Evolutionary conservation across 2,888 invertebrate species (phyloP).

Genomic region (Azorinus chamasolen): DNA sequence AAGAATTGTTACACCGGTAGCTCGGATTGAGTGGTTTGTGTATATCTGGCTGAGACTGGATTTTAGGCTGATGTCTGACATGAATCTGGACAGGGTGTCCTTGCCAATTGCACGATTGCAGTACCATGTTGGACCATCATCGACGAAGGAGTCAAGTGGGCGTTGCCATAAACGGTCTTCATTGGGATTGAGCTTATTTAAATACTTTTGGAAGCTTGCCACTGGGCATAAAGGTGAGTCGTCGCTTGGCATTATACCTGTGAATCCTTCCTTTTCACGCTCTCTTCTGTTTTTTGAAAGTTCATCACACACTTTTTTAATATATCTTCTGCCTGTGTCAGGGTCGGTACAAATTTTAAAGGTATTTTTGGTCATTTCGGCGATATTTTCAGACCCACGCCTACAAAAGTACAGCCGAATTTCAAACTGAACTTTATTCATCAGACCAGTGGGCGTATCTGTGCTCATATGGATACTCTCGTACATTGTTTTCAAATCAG

Average conservation of each 20-base stretch:
- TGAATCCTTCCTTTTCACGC: not conserved
- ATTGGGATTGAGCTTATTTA: constrained; percentile 14
- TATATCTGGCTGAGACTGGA: constrained; percentile 20
- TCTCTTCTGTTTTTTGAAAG: constrained; percentile 3
- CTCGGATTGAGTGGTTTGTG: constrained; percentile 18
- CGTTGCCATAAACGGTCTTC: constrained; percentile 19
- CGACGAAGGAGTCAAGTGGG: constrained; percentile 2
- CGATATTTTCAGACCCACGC: constrained; percentile 23
- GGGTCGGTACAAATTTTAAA: constrained; percentile 2
- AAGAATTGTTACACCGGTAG: constrained; percentile 11
- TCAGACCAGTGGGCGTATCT: constrained; percentile 10
- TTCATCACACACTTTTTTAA: constrained; percentile 11
- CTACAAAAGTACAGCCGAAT: constrained; percentile 8
- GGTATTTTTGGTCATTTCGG: constrained; percentile 23
- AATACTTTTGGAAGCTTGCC: not conserved
- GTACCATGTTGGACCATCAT: constrained; percentile 10
- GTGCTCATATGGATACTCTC: constrained; percentile 2
- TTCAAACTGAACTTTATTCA: constrained; percentile 2
- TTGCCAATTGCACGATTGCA: constrained; percentile 18
- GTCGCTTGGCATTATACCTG: not conserved
- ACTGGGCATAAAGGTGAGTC: constrained; percentile 18
- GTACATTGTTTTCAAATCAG: constrained; percentile 11
- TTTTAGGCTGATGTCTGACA: constrained; percentile 22
- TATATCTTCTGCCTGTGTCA: constrained; percentile 3
- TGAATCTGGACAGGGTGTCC: constrained; percentile 11